Percentiles rank a stretch among this genome's conserved stretches.
These are phyloP conservation scores for Meda fulgida DNA, from an alignment of 2,797 vertebrate genomes.

Conservation along the genomic window DNA sequence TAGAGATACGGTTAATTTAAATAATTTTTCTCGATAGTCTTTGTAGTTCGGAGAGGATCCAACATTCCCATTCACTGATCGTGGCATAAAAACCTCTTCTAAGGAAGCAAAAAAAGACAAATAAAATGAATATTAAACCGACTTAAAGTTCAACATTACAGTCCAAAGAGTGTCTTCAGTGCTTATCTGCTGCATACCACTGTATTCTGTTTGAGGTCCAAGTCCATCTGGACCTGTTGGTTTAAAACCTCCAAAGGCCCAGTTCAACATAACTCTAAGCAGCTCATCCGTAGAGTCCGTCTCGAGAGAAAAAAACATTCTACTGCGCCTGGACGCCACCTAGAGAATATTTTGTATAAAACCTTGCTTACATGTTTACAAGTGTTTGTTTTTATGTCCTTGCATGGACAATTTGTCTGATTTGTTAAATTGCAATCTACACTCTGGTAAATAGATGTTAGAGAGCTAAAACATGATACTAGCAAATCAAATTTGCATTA, in stretches of 20 bases:
- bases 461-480: neutral
- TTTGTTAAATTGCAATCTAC: neutral
- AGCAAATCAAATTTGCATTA: slow-evolving; percentile 21
- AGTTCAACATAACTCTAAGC: slow-evolving; percentile 72
- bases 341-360: slow-evolving; percentile 25
- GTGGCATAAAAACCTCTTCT: neutral
- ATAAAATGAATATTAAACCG: neutral
- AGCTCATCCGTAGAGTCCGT: slow-evolving; percentile 56
- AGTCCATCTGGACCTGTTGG: slow-evolving; percentile 65
- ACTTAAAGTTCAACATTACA: neutral
- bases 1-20: slow-evolving; percentile 44
- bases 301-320: slow-evolving; percentile 58
- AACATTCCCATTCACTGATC: neutral
- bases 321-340: slow-evolving; percentile 61
- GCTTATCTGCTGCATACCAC: slow-evolving; percentile 10
- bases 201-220: slow-evolving; percentile 14
- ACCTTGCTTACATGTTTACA: neutral
- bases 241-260: slow-evolving; percentile 74
- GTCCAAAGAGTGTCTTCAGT: neutral
- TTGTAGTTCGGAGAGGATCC: neutral
- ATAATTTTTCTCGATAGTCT: neutral
- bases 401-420: neutral
- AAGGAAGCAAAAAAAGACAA: neutral
- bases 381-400: neutral
- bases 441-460: neutral